A percentile compares a stretch with the other conserved stretches of the same genome.
These are phyloP conservation scores for Heterochromis multidens DNA, from an alignment of 2,113 vertebrate species.

Conservation along the genomic window DNA sequence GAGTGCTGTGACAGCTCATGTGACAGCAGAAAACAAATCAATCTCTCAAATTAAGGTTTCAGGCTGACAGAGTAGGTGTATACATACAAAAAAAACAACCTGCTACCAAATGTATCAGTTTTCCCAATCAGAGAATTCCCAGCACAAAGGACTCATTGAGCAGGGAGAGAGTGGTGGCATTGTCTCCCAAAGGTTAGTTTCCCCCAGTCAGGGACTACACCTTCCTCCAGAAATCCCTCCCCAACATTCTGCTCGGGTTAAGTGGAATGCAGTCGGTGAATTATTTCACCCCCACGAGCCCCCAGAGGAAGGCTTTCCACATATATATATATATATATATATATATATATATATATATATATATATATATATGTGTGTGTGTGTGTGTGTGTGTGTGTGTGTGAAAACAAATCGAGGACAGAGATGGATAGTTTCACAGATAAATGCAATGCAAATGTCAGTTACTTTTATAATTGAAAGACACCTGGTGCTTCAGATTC, in stretches of 20 bases:
- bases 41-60: constrained; percentile 43
- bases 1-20: not conserved
- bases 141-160: constrained; percentile 80
- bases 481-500: not conserved
- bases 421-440: not conserved
- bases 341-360: no score
- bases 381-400: no score
- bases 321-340: no score
- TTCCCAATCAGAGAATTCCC: constrained; percentile 75
- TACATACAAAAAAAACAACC: constrained; percentile 45
- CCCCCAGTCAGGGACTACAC: constrained; percentile 63
- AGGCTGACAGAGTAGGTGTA: constrained; percentile 16
- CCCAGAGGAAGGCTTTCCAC: not conserved
- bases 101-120: constrained; percentile 75
- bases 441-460: not conserved
- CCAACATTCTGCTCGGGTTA: constrained; percentile 75
- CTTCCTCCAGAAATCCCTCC: constrained; percentile 59
- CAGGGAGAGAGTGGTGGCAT: constrained; percentile 76
- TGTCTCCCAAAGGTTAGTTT: constrained; percentile 82
- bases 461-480: not conserved
- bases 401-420: not conserved
- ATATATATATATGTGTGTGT: no score
- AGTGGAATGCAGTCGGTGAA: constrained; percentile 66
- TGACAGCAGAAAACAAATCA: constrained; percentile 41
- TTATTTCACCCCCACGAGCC: constrained; percentile 8